A percentile compares a stretch with the other conserved stretches of the same genome.
phyloP scores from a whole-genome alignment of 1,140 invertebrate species.

The Brachionus rubens region DNA sequence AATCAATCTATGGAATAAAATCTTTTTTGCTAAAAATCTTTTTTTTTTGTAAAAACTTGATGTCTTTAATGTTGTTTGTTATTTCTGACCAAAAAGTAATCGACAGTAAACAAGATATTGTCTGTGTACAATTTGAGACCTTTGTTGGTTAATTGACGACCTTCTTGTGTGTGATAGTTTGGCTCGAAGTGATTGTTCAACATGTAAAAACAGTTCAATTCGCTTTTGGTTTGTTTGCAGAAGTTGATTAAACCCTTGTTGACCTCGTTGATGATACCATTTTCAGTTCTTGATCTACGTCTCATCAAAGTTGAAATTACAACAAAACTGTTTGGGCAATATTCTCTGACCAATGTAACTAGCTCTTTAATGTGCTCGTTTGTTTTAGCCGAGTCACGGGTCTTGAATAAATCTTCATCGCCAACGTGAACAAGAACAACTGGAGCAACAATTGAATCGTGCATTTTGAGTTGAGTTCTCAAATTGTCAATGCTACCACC shows the following conservation, averaged over 20 bases:
- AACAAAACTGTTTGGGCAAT: constrained; percentile 36
- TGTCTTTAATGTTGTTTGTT: constrained; percentile 27
- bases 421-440: constrained; percentile 38
- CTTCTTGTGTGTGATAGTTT: constrained; percentile 39
- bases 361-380: constrained; percentile 26
- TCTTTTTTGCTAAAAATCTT: neutral
- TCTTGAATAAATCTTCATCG: constrained; percentile 42
- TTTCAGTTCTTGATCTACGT: constrained; percentile 41
- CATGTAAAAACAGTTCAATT: constrained; percentile 42
- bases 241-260: constrained; percentile 41
- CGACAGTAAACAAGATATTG: constrained; percentile 28
- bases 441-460: constrained; percentile 35
- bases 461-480: constrained; percentile 28
- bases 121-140: constrained; percentile 26
- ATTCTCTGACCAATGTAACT: constrained; percentile 24
- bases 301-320: constrained; percentile 29
- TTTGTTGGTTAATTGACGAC: constrained; percentile 38
- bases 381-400: constrained; percentile 13
- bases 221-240: constrained; percentile 14
- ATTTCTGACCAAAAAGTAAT: constrained; percentile 45
- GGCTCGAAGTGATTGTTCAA: constrained; percentile 41
- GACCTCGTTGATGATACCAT: constrained; percentile 28
- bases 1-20: constrained; percentile 33
- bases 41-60: neutral
- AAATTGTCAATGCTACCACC: constrained; percentile 45